Evolutionary conservation across 2,113 vertebrate genomes (phyloP).

Genomic region (Guaruba guarouba): DNA sequence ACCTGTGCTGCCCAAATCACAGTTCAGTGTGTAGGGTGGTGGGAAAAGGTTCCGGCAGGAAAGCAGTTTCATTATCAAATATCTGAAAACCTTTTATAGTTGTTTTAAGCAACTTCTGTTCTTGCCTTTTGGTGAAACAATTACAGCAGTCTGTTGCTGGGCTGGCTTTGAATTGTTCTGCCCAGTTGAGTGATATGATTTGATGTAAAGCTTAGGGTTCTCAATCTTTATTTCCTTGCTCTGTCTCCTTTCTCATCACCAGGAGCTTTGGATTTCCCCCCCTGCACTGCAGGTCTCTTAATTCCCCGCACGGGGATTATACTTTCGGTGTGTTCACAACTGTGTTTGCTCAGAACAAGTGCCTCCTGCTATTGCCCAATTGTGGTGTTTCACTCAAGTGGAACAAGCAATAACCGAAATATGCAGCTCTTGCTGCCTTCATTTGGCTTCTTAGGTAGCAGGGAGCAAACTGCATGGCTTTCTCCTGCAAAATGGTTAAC

Average conservation of each 20-base stretch:
- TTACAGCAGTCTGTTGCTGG: not conserved
- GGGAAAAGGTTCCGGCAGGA: not conserved
- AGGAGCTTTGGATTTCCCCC: not conserved
- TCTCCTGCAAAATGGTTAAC: not conserved
- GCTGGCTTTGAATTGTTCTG: not conserved
- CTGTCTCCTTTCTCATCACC: not conserved
- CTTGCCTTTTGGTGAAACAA: slow-evolving; percentile 6
- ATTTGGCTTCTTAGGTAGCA: not conserved
- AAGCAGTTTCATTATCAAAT: not conserved
- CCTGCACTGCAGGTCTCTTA: not conserved
- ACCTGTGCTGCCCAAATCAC: not conserved
- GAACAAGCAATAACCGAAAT: slow-evolving; percentile 30
- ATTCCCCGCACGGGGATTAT: not conserved
- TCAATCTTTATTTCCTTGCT: slow-evolving; percentile 28
- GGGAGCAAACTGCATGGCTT: not conserved
- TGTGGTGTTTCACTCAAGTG: not conserved
- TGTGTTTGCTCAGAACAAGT: not conserved
- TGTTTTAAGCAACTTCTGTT: slow-evolving; percentile 5
- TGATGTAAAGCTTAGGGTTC: not conserved
- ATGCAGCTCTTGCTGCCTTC: not conserved
- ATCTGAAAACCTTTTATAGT: not conserved
- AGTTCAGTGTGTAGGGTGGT: not conserved
- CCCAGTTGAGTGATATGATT: not conserved
- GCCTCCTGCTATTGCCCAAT: not conserved
- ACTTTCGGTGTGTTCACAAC: not conserved